Base-by-base conservation (phyloP, 2,888 invertebrate genomes). In the Dichetophora obliterata region DNA sequence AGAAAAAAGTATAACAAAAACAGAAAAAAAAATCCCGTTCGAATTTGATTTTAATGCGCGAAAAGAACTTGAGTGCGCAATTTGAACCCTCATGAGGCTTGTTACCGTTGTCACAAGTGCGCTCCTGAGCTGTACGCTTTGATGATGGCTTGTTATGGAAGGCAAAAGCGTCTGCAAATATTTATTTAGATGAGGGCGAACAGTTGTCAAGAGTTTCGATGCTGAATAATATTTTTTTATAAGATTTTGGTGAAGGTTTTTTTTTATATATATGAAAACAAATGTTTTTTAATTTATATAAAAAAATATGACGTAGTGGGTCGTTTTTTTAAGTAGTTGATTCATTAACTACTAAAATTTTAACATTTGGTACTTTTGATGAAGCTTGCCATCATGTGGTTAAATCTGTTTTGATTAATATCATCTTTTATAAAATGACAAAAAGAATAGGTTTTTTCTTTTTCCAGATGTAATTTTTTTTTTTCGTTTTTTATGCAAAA, bases 1-100 rank as follows among this genome's bases (percentile, higher is more conserved):
- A 22, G 34, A 43, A 50, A 24, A 57, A 57, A 77, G 59, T 27
- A 24, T 8, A 14, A 69, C 37, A 54, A 48, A 65, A 37, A 52
- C 68, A 48, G 22, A 70, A 54, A 31, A 43, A 80, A 79, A 84
- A 87, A 88, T 87, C 85, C 86, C 84, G 87, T 87, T 86, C 83
- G 85, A 88, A 88, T 85, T 87, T 82, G 80, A 81, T 81, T 85
- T 82, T 86, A 84, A 86, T 85, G 87, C 86, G 85, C 86, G 86
- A 85, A 86, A 84, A 84, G 84, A 82, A 86, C 82, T 84, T 85
- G 84, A 86, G 85, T 85, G 85, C 74, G 66, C 52, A 54, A 54
- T 66, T 65, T 54, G 54, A 74, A 63, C 74, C 74, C 74, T 74
- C 74, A 52, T 37, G 74, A 74, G 74, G 52, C 66, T 74, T 74